Conservation (phyloP, 1,140 invertebrate genomes). For the Megalopta genalis region DNA sequence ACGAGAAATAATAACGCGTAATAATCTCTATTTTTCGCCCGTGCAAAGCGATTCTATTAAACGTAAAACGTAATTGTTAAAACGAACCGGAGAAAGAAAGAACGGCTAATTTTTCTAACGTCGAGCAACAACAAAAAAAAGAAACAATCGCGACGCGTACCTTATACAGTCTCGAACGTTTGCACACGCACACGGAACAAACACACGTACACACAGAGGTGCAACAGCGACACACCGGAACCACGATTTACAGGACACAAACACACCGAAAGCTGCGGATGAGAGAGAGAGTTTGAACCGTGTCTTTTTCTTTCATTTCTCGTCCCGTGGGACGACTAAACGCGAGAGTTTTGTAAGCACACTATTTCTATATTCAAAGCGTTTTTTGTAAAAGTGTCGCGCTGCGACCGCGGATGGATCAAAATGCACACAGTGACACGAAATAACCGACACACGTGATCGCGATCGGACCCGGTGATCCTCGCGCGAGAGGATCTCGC, state of each 20-base stretch:
- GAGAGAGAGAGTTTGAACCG: constrained; percentile 27
- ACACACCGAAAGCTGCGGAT: constrained; percentile 23
- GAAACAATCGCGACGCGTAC: no score
- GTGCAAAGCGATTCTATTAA: constrained; percentile 52
- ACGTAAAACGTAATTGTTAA: constrained; percentile 52
- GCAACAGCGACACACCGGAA: not conserved
- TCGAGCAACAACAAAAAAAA: constrained; percentile 6
- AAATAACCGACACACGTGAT: not conserved
- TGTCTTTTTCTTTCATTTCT: constrained; percentile 29
- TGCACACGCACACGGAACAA: not conserved
- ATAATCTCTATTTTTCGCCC: constrained; percentile 62
- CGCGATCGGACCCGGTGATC: constrained; percentile 33
- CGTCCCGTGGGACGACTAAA: constrained; percentile 28
- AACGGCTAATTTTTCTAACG: constrained; percentile 58
- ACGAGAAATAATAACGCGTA: constrained; percentile 44
- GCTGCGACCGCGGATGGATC: constrained; percentile 28
- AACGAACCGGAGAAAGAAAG: constrained; percentile 21
- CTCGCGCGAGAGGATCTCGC: not conserved
- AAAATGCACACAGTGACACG: constrained; percentile 8
- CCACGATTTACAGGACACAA: not conserved
- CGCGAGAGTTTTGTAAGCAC: constrained; percentile 50
- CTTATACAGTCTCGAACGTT: not conserved
- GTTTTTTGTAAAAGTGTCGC: constrained; percentile 41
- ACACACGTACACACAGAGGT: not conserved
- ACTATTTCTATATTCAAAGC: constrained; percentile 57